Conservation (phyloP, 2,888 invertebrate genomes). For the Agonopterix heracliana region DNA sequence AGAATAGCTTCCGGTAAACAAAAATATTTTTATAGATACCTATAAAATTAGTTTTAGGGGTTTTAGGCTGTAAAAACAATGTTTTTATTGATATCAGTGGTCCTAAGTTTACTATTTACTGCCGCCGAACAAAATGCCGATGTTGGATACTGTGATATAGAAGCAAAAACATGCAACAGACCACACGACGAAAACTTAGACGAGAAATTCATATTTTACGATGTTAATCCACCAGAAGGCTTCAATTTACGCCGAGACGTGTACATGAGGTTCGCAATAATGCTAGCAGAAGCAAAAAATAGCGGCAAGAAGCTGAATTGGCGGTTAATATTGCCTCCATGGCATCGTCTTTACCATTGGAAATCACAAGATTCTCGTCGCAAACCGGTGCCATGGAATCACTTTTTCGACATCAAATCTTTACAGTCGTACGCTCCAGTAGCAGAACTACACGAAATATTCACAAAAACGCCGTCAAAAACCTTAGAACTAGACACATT, state of each 20-base stretch:
- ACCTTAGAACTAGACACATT: constrained; percentile 81
- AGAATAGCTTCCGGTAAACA: too few relatives aligned
- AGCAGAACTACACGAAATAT: constrained; percentile 88
- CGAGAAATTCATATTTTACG: constrained; percentile 89
- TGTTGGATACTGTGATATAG: constrained; percentile 24
- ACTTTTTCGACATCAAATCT: constrained; percentile 90
- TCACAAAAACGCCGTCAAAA: constrained; percentile 43
- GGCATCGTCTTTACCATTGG: constrained; percentile 96
- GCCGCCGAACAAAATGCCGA: constrained; percentile 15
- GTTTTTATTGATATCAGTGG: constrained; percentile 8
- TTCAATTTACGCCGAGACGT: constrained; percentile 98
- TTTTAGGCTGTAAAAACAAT: not conserved
- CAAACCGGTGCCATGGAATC: constrained; percentile 83
- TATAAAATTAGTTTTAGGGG: not conserved
- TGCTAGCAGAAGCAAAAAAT: constrained; percentile 81
- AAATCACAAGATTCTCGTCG: constrained; percentile 72
- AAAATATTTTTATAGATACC: too few relatives aligned
- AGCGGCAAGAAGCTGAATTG: constrained; percentile 65
- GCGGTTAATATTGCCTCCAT: constrained; percentile 91
- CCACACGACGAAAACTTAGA: not conserved
- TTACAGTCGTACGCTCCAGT: constrained; percentile 88
- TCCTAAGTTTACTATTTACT: constrained; percentile 16
- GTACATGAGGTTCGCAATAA: constrained; percentile 92
- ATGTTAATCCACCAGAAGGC: constrained; percentile 96
- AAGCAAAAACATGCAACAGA: constrained; percentile 18